Evolutionary conservation across 2,113 vertebrate genomes (phyloP).

Genomic region (Nannobrachium achirus): DNA sequence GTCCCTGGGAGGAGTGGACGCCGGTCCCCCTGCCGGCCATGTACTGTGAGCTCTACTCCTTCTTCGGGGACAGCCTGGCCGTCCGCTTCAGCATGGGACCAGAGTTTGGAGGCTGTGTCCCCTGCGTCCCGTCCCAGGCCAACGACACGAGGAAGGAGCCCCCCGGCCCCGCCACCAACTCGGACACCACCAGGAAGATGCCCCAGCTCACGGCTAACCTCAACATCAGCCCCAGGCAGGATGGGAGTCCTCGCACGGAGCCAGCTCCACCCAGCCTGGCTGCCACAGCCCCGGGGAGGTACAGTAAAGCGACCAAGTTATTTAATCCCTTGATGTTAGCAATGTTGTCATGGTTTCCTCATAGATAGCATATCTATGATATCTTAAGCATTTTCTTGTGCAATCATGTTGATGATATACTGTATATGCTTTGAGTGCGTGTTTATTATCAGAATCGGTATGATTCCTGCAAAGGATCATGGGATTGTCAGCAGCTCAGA

Average conservation of each 20-base stretch:
- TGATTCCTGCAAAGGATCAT: too few relatives aligned
- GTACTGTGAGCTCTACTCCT: conserved; percentile 90
- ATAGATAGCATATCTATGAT: background rate
- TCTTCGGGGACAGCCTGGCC: conserved; percentile 92
- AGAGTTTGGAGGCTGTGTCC: conserved; percentile 48
- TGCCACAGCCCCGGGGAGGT: conserved; percentile 74
- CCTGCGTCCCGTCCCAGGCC: conserved; percentile 34
- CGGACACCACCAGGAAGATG: conserved; percentile 87
- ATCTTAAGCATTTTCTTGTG: background rate
- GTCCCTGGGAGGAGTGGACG: conserved; percentile 73
- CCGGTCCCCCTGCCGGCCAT: conserved; percentile 81
- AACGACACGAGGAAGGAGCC: conserved; percentile 79
- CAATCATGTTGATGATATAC: too few relatives aligned
- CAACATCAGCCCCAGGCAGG: conserved; percentile 85
- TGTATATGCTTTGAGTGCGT: too few relatives aligned
- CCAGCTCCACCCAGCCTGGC: conserved; percentile 75
- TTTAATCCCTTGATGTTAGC: background rate
- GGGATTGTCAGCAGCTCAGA: too few relatives aligned
- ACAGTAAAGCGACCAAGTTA: background rate
- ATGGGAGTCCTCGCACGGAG: conserved; percentile 82
- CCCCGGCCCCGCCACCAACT: conserved; percentile 57
- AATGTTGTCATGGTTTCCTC: background rate
- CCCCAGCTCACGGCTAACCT: conserved; percentile 90
- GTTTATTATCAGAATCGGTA: too few relatives aligned
- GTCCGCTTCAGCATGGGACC: conserved; percentile 87